phyloP scores from a whole-genome alignment of 1,140 invertebrate species.

The Thaumetopoea pityocampa region DNA sequence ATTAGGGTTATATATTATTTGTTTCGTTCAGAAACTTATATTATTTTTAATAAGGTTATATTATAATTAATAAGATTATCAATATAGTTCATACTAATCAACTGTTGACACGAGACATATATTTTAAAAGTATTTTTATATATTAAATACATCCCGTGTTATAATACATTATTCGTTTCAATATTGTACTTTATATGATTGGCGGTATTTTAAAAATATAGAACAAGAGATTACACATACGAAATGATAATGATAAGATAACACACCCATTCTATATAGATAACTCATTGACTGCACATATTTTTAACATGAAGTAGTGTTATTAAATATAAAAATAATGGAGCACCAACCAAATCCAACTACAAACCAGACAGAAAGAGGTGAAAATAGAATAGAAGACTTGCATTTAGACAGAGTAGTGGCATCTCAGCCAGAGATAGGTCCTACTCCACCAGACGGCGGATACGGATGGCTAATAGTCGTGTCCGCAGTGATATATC shows the following conservation, averaged over 20 bases:
- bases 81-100: not conserved
- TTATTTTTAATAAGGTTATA: not conserved
- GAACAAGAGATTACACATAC: conserved; percentile 63
- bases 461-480: conserved; percentile 81
- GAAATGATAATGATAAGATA: conserved; percentile 68
- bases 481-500: conserved; percentile 76
- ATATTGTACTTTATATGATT: conserved; percentile 11
- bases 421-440: conserved; percentile 79
- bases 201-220: conserved; percentile 61
- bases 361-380: conserved; percentile 19
- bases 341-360: conserved; percentile 30
- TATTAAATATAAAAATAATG: conserved; percentile 55
- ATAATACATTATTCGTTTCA: not conserved
- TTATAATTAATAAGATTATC: not conserved
- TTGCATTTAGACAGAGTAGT: conserved; percentile 71
- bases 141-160: no score
- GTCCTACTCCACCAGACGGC: conserved; percentile 79
- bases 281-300: conserved; percentile 39
- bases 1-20: conserved; percentile 16
- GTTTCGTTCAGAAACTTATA: conserved; percentile 26
- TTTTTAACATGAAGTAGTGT: conserved; percentile 59
- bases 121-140: conserved; percentile 1
- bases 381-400: conserved; percentile 42
- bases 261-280: conserved; percentile 47
- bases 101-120: not conserved